These are phyloP conservation scores for Lasaia peninsularis DNA, from an alignment of 1,140 invertebrate genomes.

Conservation along the genomic window DNA sequence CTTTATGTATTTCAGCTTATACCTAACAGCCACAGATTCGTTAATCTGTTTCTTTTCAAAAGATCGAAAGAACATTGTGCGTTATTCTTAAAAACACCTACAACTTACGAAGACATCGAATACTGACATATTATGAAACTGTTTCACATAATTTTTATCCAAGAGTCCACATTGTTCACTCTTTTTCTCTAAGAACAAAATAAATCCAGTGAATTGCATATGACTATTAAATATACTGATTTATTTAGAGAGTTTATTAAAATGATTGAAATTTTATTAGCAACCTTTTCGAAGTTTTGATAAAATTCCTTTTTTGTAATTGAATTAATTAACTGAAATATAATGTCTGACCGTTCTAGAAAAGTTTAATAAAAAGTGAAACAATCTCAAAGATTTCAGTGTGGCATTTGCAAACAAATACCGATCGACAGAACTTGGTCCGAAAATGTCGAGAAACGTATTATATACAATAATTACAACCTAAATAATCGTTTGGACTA, in stretches of 20 bases:
- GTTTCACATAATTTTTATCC: not conserved
- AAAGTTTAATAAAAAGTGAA: not conserved
- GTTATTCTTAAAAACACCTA: constrained; percentile 23
- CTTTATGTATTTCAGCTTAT: constrained; percentile 13
- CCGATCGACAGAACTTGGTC: constrained; percentile 17
- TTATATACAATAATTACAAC: constrained; percentile 7
- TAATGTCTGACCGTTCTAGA: not conserved
- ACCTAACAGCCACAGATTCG: not conserved
- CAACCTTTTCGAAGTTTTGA: too few relatives aligned
- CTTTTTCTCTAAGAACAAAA: too few relatives aligned
- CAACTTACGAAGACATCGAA: constrained; percentile 2
- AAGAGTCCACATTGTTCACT: too few relatives aligned
- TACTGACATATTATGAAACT: not conserved
- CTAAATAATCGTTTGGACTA: constrained; percentile 12
- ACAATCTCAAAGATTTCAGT: not conserved
- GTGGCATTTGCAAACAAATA: constrained; percentile 1
- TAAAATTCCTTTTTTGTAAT: too few relatives aligned
- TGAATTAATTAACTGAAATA: not conserved
- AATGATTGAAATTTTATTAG: too few relatives aligned
- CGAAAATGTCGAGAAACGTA: constrained; percentile 5
- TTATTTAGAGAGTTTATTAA: too few relatives aligned
- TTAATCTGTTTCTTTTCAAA: constrained; percentile 27
- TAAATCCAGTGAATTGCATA: too few relatives aligned
- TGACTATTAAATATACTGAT: too few relatives aligned
- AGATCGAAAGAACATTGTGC: constrained; percentile 37